Conservation (phyloP, 92 coral and sea anemone species). For the Palythoa heliodiscus region DNA sequence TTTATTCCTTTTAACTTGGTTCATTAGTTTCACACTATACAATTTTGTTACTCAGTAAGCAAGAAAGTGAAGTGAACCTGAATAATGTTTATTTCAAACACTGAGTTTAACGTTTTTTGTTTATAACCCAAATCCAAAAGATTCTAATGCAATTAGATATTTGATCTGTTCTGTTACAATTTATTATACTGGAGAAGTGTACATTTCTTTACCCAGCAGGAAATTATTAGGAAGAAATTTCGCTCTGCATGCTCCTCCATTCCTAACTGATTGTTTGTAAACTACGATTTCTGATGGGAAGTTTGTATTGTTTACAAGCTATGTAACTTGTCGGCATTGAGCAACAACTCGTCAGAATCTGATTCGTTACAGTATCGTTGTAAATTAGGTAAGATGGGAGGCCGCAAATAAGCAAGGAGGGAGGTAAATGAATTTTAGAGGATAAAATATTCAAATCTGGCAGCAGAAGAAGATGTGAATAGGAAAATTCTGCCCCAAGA, state of each 20-base stretch:
- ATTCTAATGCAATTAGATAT: too few species aligned
- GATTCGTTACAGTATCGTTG: not conserved
- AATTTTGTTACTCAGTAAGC: not conserved
- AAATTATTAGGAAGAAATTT: not conserved
- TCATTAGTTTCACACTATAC: not conserved
- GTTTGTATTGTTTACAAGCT: conserved; percentile 13
- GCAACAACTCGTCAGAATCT: not conserved
- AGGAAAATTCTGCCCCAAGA: too few species aligned
- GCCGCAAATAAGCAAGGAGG: not conserved
- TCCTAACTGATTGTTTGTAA: not conserved
- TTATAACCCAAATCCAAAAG: too few species aligned
- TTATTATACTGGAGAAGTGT: not conserved
- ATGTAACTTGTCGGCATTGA: not conserved
- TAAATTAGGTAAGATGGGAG: not conserved
- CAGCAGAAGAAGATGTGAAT: not conserved
- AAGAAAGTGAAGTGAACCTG: too few species aligned
- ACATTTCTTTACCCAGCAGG: too few species aligned
- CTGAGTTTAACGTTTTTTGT: too few species aligned
- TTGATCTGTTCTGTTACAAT: not conserved
- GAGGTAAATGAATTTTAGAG: not conserved
- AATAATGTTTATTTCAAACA: too few species aligned
- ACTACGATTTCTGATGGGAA: not conserved
- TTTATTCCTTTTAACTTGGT: not conserved
- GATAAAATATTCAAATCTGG: not conserved
- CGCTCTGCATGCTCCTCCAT: not conserved